These are phyloP conservation scores for Scartelaos histophorus DNA, from an alignment of 2,113 vertebrate genomes.

Conservation along the genomic window DNA sequence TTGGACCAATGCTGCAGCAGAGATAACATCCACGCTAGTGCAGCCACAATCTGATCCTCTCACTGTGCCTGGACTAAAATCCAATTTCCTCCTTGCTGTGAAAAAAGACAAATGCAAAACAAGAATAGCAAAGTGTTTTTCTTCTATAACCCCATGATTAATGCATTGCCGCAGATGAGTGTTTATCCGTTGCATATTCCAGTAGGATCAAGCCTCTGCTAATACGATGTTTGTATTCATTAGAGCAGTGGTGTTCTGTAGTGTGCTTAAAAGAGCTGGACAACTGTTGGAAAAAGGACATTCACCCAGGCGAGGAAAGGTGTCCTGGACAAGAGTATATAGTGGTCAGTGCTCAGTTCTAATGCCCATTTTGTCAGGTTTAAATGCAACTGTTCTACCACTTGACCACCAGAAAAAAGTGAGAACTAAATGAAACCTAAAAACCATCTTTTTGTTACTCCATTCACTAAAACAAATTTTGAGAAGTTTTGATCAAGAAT, in stretches of 20 bases:
- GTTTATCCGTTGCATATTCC: constrained; percentile 57
- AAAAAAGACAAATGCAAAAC: constrained; percentile 41
- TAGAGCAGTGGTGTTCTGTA: background rate
- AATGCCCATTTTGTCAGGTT: background rate
- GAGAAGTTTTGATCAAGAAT: background rate
- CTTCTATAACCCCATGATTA: constrained; percentile 56
- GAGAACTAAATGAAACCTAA: background rate
- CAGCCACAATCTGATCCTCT: constrained; percentile 69
- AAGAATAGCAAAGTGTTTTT: constrained; percentile 43
- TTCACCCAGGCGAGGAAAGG: background rate
- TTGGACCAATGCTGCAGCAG: constrained; percentile 54
- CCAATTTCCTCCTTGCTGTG: constrained; percentile 62
- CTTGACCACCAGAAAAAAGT: background rate
- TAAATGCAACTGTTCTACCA: background rate
- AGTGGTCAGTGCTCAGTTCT: background rate
- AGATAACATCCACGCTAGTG: constrained; percentile 65
- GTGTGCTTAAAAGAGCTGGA: background rate
- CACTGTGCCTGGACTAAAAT: constrained; percentile 64
- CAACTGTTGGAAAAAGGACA: background rate
- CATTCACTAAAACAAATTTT: background rate
- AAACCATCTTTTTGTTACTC: background rate
- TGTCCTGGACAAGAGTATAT: background rate
- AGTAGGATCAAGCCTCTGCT: constrained; percentile 20
- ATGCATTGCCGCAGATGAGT: constrained; percentile 43
- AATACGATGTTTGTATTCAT: constrained; percentile 36